These are phyloP conservation scores for Calcarius ornatus DNA, from an alignment of 2,113 vertebrate genomes.

Conservation along the genomic window DNA sequence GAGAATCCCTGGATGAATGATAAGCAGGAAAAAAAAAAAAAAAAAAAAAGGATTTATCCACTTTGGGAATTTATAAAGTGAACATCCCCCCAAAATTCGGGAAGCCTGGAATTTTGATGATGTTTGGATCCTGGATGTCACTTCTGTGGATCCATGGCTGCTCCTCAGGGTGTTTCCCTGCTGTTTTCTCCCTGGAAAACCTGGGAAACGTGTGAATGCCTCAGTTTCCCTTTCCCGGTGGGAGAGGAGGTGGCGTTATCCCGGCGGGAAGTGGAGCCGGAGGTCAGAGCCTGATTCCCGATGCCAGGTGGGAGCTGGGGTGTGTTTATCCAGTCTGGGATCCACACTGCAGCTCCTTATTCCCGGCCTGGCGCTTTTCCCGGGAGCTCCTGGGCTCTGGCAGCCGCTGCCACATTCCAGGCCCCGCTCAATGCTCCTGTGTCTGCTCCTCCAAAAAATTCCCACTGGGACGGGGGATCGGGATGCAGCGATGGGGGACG, in stretches of 20 bases:
- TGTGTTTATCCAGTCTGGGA: slow-evolving; percentile 36
- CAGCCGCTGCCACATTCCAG: slow-evolving; percentile 13
- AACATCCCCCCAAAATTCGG: fast-evolving
- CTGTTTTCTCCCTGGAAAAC: neutral
- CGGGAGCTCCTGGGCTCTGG: slow-evolving; percentile 22
- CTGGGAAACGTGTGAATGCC: fast-evolving
- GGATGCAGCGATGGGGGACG: neutral
- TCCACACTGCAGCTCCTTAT: slow-evolving; percentile 55
- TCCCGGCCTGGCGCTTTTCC: slow-evolving; percentile 44
- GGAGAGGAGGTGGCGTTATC: neutral
- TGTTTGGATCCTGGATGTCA: neutral
- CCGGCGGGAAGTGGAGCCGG: neutral
- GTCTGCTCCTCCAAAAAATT: neutral
- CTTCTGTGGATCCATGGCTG: fast-evolving
- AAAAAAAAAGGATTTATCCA: neutral
- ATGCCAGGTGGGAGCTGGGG: neutral
- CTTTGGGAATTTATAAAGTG: fast-evolving
- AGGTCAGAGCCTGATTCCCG: neutral
- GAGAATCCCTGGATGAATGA: fast-evolving
- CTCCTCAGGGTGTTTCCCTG: neutral
- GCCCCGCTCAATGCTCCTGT: slow-evolving; percentile 21
- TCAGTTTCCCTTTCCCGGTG: fast-evolving
- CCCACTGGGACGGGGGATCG: neutral
- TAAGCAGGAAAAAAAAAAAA: fast-evolving
- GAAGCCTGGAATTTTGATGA: neutral